These are phyloP conservation scores for Synanthedon andrenaeformis DNA, from an alignment of 2,888 invertebrate species.

Conservation along the genomic window DNA sequence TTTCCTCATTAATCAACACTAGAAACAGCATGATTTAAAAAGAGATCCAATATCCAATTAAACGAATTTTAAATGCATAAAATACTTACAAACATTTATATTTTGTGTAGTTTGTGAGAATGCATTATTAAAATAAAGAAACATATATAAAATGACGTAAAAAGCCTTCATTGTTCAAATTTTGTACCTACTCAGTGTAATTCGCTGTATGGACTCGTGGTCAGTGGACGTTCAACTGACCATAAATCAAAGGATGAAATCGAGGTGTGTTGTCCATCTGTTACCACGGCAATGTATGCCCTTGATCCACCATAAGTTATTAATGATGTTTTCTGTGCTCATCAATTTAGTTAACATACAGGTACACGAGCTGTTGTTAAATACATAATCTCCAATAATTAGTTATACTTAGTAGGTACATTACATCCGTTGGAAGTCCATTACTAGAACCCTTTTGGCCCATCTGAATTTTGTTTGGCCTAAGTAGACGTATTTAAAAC, in stretches of 20 bases:
- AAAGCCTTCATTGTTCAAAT: no score
- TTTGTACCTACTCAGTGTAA: no score
- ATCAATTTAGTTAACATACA: slow-evolving; percentile 13
- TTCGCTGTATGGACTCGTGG: no score
- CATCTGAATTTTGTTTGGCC: no score
- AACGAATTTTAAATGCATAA: slow-evolving; percentile 6
- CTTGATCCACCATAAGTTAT: slow-evolving; percentile 44
- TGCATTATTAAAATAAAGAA: slow-evolving; percentile 20
- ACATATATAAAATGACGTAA: slow-evolving; percentile 14
- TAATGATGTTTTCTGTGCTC: slow-evolving; percentile 31
- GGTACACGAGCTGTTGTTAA: no score
- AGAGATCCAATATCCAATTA: slow-evolving; percentile 3
- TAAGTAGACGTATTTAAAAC: no score
- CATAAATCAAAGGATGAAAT: no score
- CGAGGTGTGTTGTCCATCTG: slow-evolving; percentile 29
- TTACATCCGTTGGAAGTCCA: no score
- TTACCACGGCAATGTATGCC: slow-evolving; percentile 54
- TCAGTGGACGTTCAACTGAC: no score
- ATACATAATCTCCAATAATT: no score
- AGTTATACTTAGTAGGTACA: no score
- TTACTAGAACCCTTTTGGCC: no score
- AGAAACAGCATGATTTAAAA: slow-evolving; percentile 12
- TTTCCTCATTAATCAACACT: slow-evolving; percentile 83
- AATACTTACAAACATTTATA: slow-evolving; percentile 78
- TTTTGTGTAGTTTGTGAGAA: slow-evolving; percentile 76